A percentile compares a stretch with the other conserved stretches of the same genome.
These are phyloP conservation scores for Zaprionus ghesquierei DNA, from an alignment of 1,140 invertebrate genomes.

Conservation along the genomic window DNA sequence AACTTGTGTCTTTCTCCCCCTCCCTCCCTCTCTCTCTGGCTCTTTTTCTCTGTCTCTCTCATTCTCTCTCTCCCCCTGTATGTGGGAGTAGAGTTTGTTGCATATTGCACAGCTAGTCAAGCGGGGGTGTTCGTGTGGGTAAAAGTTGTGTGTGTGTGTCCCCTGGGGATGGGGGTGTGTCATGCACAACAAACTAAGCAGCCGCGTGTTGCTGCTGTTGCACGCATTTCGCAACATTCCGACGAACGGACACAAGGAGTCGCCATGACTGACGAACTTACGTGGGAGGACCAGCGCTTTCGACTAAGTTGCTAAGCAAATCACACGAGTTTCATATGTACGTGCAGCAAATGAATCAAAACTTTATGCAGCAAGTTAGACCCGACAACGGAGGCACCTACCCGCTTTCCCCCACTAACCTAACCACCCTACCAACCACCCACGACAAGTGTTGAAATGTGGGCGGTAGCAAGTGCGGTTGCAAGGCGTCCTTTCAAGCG, in stretches of 20 bases:
- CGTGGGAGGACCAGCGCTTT: slow-evolving; percentile 13
- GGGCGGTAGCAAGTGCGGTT: slow-evolving; percentile 1
- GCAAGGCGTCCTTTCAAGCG: background rate
- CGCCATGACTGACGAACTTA: slow-evolving; percentile 31
- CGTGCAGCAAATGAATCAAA: slow-evolving; percentile 51
- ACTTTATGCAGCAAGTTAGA: slow-evolving; percentile 29
- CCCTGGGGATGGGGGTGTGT: slow-evolving; percentile 9
- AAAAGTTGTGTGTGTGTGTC: background rate
- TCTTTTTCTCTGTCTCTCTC: too few relatives aligned
- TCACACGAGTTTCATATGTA: slow-evolving; percentile 47
- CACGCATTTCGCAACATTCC: slow-evolving; percentile 17
- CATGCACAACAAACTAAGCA: slow-evolving; percentile 40
- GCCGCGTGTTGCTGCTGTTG: slow-evolving; percentile 22
- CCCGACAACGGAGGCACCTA: background rate
- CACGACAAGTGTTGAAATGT: slow-evolving; percentile 43
- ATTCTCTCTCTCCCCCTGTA: background rate
- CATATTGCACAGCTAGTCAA: slow-evolving; percentile 51
- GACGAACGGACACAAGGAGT: background rate
- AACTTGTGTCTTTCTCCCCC: slow-evolving; percentile 15
- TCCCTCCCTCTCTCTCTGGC: too few relatives aligned
- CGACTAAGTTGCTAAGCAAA: slow-evolving; percentile 45
- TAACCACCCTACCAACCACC: background rate
- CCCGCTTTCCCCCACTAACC: background rate
- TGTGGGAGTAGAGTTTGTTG: slow-evolving; percentile 46
- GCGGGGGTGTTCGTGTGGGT: background rate